Percentiles rank a stretch among this genome's conserved stretches.
phyloP scores from a whole-genome alignment of 2,113 vertebrate genomes.

The Ploceus nigricollis region DNA sequence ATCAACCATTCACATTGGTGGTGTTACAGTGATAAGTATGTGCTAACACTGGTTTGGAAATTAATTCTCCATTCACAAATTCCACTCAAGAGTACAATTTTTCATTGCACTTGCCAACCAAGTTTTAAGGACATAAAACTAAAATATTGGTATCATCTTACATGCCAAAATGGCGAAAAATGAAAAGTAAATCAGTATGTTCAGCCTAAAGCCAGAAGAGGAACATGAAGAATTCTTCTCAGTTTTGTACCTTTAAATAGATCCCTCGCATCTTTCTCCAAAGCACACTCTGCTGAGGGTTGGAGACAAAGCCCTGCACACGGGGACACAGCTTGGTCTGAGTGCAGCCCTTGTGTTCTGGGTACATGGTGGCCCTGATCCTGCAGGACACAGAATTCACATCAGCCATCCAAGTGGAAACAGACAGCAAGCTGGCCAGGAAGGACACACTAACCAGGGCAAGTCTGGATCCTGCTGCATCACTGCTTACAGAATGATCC shows the following conservation, averaged over 20 bases:
- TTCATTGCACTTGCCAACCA: background rate
- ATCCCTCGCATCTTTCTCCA: background rate
- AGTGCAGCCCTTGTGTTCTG: background rate
- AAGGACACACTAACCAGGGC: background rate
- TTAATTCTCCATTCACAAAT: background rate
- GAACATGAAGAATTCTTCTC: background rate
- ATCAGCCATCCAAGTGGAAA: background rate
- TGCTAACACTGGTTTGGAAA: background rate
- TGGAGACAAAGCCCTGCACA: background rate
- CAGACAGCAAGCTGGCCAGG: rapidly evolving
- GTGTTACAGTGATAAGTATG: background rate
- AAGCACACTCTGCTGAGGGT: background rate
- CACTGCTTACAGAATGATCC: background rate
- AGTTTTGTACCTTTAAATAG: slow-evolving; percentile 10
- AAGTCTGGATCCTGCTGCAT: rapidly evolving
- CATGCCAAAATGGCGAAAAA: background rate
- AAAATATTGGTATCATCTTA: background rate
- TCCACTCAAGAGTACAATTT: background rate
- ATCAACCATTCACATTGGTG: rapidly evolving
- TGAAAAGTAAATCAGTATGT: background rate
- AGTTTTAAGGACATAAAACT: background rate
- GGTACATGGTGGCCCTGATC: background rate
- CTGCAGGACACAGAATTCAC: background rate
- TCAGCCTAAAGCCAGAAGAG: background rate
- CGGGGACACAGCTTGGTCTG: background rate